These are phyloP conservation scores for Embidobia sp. DNA, from an alignment of 2,888 invertebrate genomes.

Conservation along the genomic window DNA sequence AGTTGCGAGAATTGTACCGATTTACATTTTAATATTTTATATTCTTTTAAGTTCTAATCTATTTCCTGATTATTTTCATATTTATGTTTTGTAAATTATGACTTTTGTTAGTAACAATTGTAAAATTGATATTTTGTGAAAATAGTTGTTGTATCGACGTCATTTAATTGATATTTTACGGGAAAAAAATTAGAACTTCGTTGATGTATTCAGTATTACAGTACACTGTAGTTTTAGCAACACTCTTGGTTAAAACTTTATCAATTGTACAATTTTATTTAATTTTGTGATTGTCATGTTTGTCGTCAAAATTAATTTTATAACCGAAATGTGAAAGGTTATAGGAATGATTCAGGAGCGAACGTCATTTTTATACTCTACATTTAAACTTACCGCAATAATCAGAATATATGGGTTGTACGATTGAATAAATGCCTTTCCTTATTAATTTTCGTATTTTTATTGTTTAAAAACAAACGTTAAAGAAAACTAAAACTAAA, in stretches of 20 bases:
- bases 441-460: constrained; percentile 24
- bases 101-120: no score
- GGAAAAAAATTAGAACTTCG: constrained; percentile 5
- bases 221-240: constrained; percentile 8
- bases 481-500: constrained; percentile 44
- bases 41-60: no score
- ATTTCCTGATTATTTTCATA: no score
- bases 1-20: no score
- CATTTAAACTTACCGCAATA: constrained; percentile 15
- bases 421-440: neutral
- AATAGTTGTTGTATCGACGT: neutral
- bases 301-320: no score
- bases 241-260: no score
- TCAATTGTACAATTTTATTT: no score
- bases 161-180: neutral
- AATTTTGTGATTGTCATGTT: no score
- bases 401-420: neutral
- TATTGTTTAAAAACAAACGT: constrained; percentile 28
- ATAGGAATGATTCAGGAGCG: neutral
- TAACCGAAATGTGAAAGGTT: no score
- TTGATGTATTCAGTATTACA: constrained; percentile 18
- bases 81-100: no score
- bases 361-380: constrained; percentile 14
- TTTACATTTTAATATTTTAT: no score
- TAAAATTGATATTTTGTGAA: neutral